Evolutionary conservation across 2,797 vertebrate species (phyloP).

Genomic region (Sitta carolinensis): DNA sequence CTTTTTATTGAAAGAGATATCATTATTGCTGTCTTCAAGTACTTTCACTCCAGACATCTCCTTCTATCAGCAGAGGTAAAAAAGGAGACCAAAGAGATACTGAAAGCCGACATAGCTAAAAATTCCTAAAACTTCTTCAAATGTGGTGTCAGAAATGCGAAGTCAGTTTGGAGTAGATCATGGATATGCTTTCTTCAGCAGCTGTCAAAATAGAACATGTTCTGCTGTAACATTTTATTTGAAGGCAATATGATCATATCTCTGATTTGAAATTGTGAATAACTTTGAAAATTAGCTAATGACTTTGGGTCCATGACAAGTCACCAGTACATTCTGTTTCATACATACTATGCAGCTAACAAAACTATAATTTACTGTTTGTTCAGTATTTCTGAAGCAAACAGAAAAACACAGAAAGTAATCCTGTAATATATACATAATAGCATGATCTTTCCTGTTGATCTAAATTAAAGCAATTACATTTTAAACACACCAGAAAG

Average conservation of each 20-base stretch:
- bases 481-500: background rate
- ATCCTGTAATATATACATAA: background rate
- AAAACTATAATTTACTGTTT: background rate
- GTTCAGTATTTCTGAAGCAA: background rate
- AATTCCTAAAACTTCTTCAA: background rate
- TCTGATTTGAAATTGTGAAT: background rate
- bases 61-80: background rate
- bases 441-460: background rate
- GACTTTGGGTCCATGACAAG: accelerated
- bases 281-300: background rate
- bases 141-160: background rate
- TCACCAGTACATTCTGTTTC: background rate
- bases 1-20: background rate
- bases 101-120: background rate
- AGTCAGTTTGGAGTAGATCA: background rate
- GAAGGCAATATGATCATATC: background rate
- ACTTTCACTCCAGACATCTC: background rate
- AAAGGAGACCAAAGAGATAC: background rate
- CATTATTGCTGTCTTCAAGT: background rate
- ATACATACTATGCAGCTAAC: background rate
- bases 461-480: background rate
- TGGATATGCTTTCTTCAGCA: background rate
- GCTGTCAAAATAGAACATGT: background rate
- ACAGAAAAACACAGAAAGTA: background rate
- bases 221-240: background rate